phyloP scores from a whole-genome alignment of 2,888 invertebrate species.

The Diaprepes abbreviatus region DNA sequence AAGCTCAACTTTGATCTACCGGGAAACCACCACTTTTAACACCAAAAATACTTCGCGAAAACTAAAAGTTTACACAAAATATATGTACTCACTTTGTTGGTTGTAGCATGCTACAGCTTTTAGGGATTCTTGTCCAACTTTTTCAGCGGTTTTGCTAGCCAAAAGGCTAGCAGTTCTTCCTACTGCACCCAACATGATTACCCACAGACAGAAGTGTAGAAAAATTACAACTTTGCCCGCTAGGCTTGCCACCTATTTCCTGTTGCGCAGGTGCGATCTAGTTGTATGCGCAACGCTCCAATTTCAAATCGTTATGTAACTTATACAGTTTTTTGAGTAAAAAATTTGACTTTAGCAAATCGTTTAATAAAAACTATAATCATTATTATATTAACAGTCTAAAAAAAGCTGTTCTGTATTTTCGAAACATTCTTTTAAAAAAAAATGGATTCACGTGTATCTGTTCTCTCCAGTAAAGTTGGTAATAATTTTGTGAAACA shows the following conservation, averaged over 20 bases:
- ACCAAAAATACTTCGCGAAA: slow-evolving; percentile 8
- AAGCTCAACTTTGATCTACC: slow-evolving; percentile 22
- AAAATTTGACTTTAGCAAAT: no score
- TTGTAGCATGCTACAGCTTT: slow-evolving; percentile 70
- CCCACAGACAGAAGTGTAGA: slow-evolving; percentile 44
- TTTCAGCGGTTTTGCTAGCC: slow-evolving; percentile 74
- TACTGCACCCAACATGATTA: slow-evolving; percentile 75
- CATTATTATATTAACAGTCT: no score
- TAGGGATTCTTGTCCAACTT: slow-evolving; percentile 72
- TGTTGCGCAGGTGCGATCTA: slow-evolving; percentile 35
- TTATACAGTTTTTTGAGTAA: not conserved
- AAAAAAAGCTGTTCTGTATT: no score
- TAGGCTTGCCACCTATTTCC: slow-evolving; percentile 46
- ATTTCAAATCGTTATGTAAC: slow-evolving; percentile 37
- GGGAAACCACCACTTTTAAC: slow-evolving; percentile 6
- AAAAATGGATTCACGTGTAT: no score
- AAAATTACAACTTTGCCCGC: slow-evolving; percentile 33
- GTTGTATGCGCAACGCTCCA: slow-evolving; percentile 21
- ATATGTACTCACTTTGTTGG: slow-evolving; percentile 63
- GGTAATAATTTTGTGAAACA: no score
- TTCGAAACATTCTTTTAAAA: no score
- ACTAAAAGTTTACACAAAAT: slow-evolving; percentile 12
- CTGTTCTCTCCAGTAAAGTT: no score
- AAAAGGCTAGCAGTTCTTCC: slow-evolving; percentile 74
- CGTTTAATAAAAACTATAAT: no score